Base-by-base conservation (phyloP, 2,888 invertebrate genomes). In the Odontocolon sp. region DNA sequence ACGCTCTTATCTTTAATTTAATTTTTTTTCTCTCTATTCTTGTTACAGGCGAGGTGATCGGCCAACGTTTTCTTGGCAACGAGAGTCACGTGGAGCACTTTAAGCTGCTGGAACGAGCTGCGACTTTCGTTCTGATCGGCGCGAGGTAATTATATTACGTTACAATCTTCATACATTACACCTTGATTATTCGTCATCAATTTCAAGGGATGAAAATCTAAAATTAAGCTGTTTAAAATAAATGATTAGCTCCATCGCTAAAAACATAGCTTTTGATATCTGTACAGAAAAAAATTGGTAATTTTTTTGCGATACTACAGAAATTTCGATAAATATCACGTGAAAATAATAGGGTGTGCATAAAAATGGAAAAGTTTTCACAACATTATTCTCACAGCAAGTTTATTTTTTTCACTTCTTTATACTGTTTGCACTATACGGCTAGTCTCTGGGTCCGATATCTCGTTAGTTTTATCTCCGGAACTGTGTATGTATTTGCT, bases 81-180 rank as follows among this genome's bases (percentile, higher is more conserved):
- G 92, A 93, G 85, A 94, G 95, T 82, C 94, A 94, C 87, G 93
- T 94, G 85, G 96, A 98, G 91, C 95, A 96, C 91, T 98, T 98
- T 92, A 96, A 96, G 90, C 93, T 98, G 88, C 93, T 98, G 91
- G 95, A 96, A 91, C 95, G 95, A 91, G 96, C 97, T 91, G 95
- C 96, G 85, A 94, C 95, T 89, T 95, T 95, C 76, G 93, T 98
- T 87, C 93, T 98, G 87, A 94, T 98, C 85, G 98, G 98, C 85
- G 98, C 97, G 87, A 95, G 96, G 96, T 96, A 92, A 92, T 92
- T 87, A 80, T 79, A 67, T 45, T 6, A 1, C 5, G n/a, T n/a
- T n/a, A n/a, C n/a, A n/a, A n/a, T n/a, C n/a, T n/a, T n/a, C n/a
- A n/a, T n/a, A n/a, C n/a, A n/a, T n/a, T n/a, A n/a, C n/a, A n/a